These are phyloP conservation scores for Xyliphius kryptos DNA, from an alignment of 2,113 vertebrate species.

Conservation along the genomic window DNA sequence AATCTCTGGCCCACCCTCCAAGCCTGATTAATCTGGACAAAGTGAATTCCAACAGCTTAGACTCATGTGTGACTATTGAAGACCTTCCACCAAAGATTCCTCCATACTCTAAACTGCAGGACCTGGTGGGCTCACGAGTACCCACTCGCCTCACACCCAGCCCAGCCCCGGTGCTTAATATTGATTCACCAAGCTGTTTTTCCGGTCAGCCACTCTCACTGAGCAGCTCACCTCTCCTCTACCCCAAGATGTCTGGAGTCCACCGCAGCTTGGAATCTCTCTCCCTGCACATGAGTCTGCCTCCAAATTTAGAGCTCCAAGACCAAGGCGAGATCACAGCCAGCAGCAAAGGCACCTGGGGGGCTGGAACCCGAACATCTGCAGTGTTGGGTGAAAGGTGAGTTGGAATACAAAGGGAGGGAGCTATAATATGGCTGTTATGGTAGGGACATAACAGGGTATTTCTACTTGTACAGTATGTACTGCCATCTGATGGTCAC, in stretches of 20 bases:
- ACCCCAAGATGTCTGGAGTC: constrained; percentile 82
- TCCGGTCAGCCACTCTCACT: constrained; percentile 78
- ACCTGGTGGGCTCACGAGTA: constrained; percentile 59
- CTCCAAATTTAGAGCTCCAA: constrained; percentile 56
- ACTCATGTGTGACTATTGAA: constrained; percentile 74
- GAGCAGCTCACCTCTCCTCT: constrained; percentile 78
- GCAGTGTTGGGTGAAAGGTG: constrained; percentile 58
- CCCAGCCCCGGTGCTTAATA: constrained; percentile 89
- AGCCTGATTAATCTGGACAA: constrained; percentile 87
- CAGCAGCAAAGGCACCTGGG: constrained; percentile 60
- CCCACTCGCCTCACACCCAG: constrained; percentile 82
- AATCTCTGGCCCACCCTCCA: constrained; percentile 83
- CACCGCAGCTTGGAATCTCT: constrained; percentile 96
- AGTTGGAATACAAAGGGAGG: neutral
- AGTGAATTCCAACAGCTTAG: constrained; percentile 91
- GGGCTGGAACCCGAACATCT: constrained; percentile 57
- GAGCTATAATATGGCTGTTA: neutral
- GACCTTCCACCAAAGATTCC: constrained; percentile 71
- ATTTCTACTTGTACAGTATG: neutral
- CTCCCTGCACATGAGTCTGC: constrained; percentile 89
- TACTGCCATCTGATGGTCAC: constrained; percentile 29
- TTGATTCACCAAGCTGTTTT: constrained; percentile 88
- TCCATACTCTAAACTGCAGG: constrained; percentile 75
- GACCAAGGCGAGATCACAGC: constrained; percentile 44
- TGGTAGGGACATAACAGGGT: too few species aligned